Evolutionary conservation across 2,113 vertebrate species (phyloP), one percentile per base, ranked within the genome.

Genomic region (Rhabdornis inornatus): DNA sequence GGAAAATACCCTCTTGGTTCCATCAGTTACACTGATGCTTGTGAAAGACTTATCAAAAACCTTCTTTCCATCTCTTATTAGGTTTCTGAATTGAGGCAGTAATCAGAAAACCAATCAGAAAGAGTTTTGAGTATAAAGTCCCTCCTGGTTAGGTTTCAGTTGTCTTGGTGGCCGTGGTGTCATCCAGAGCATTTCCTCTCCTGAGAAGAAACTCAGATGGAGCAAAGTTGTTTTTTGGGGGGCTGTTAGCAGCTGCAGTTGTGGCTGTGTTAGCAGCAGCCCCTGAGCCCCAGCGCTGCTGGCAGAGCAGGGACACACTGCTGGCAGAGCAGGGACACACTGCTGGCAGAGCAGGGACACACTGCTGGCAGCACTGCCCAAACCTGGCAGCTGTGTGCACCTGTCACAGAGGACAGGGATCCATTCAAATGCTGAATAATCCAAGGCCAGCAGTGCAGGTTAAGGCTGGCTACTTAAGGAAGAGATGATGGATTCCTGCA

Each of bases 351-450:
- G 49, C 63, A 61, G 64, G 30, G 40, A 4, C 64, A 19, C 72
- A 2, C 16, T 0, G 2, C 47, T 23, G 50, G 44, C 20, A 8
- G 28, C 13, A 0, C 1, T 5, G 55, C 80, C 7, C 52, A 30
- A 15, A 53, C 2, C 52, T 2, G 5, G 50, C 82, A 47, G 52
- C 68, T 21, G 4, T 3, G 39, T 68, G 56, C 39, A 40, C 12
- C 39, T 40, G 45, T 31, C 11, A 6, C 27, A 28, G 18, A 15
- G 60, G 56, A 49, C 61, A 12, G 60, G 74, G 44, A n/a, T 64
- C 18, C 6, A 4, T 78, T 37, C 3, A 40, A 82, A 22, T 8
- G 74, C 83, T 44, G 65, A 77, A 49, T 68, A 53, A 76, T 74
- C 50, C 24, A 45, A 45, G 68, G 75, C 35, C 53, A 4, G 12